Conservation (phyloP, 2,113 vertebrate genomes). For the Gymnobelideus leadbeateri region DNA sequence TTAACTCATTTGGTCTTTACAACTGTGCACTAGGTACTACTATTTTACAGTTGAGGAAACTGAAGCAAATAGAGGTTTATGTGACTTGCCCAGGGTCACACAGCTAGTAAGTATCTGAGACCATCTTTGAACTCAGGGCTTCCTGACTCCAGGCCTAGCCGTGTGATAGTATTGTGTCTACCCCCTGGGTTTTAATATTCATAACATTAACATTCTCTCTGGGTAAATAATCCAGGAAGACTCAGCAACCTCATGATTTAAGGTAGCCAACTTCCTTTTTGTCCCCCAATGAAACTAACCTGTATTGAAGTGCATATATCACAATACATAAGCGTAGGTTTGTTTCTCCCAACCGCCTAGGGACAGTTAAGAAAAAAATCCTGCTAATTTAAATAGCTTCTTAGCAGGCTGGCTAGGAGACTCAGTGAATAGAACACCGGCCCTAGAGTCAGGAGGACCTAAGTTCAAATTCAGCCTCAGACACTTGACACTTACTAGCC, state of each 20-base stretch:
- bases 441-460: no score
- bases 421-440: no score
- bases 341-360: neutral
- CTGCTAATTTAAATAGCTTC: neutral
- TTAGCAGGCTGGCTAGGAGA: neutral
- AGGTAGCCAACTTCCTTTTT: neutral
- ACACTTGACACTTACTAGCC: no score
- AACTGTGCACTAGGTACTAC: neutral
- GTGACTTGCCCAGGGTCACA: no score
- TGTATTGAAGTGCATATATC: neutral
- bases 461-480: no score
- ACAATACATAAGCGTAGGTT: neutral
- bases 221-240: neutral
- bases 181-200: neutral
- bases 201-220: neutral
- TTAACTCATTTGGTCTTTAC: no score
- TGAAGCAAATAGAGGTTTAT: neutral
- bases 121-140: no score
- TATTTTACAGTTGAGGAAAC: neutral
- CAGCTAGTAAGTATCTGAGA: no score
- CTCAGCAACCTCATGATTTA: neutral
- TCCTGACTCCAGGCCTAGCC: no score
- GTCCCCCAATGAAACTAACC: neutral
- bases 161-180: neutral
- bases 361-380: neutral